Conservation (phyloP, 1,140 invertebrate species). For the Drosophila littoralis region DNA sequence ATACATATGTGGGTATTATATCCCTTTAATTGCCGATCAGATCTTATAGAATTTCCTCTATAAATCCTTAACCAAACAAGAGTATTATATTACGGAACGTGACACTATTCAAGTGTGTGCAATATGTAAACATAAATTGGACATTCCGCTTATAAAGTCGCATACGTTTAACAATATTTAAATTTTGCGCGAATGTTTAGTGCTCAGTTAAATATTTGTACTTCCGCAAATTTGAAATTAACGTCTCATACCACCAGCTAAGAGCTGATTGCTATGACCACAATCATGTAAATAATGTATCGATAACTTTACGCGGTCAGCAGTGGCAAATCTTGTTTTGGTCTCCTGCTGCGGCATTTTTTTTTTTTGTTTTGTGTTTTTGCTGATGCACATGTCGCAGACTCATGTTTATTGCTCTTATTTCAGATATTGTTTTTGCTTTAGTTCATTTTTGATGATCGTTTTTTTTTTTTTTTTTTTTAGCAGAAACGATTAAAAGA, state of each 20-base stretch:
- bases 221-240: slow-evolving; percentile 8
- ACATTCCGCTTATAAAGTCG: not conserved
- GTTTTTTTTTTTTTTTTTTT: slow-evolving; percentile 26
- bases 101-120: not conserved
- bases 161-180: not conserved
- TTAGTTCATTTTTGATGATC: slow-evolving; percentile 23
- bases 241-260: slow-evolving; percentile 3
- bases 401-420: not conserved
- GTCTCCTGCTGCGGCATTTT: slow-evolving; percentile 15
- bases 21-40: not conserved
- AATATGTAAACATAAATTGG: not conserved
- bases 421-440: slow-evolving; percentile 16
- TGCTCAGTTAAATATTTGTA: not conserved
- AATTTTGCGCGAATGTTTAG: not conserved
- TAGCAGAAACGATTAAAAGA: too few species aligned
- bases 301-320: slow-evolving; percentile 25
- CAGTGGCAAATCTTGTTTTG: slow-evolving; percentile 19
- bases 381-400: slow-evolving; percentile 13
- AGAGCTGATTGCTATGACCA: slow-evolving; percentile 33
- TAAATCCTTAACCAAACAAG: not conserved
- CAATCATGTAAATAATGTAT: slow-evolving; percentile 3
- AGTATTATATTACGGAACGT: slow-evolving; percentile 3
- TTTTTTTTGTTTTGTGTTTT: slow-evolving; percentile 13
- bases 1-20: not conserved
- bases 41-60: not conserved